A percentile compares a stretch with the other conserved stretches of the same genome.
Evolutionary conservation across 1,140 invertebrate species (phyloP).

Genomic region (Bombyx mandarina): DNA sequence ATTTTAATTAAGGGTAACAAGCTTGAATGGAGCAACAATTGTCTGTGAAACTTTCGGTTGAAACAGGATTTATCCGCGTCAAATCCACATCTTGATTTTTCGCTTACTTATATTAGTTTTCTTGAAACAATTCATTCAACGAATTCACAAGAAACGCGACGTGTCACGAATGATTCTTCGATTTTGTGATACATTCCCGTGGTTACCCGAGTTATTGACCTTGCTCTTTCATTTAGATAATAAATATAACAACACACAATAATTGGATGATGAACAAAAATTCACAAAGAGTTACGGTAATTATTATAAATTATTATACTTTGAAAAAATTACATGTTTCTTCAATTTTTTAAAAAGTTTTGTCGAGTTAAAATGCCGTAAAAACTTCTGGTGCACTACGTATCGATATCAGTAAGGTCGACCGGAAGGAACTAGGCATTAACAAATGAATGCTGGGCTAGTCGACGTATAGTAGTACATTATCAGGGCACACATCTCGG

Average conservation of each 20-base stretch:
- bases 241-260: too few relatives aligned
- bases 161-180: background rate
- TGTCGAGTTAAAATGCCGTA: too few relatives aligned
- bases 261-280: too few relatives aligned
- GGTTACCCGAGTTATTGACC: background rate
- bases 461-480: slow-evolving; percentile 15
- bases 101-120: background rate
- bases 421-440: slow-evolving; percentile 49
- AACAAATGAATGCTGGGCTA: slow-evolving; percentile 35
- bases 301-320: too few relatives aligned
- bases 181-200: slow-evolving; percentile 1
- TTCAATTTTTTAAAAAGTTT: too few relatives aligned
- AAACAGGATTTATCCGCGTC: slow-evolving; percentile 62
- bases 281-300: too few relatives aligned
- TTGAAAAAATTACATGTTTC: too few relatives aligned
- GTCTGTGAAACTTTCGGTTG: slow-evolving; percentile 55
- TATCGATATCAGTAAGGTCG: slow-evolving; percentile 38
- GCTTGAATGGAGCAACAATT: slow-evolving; percentile 34
- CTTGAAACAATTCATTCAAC: background rate
- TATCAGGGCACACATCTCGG: slow-evolving; percentile 35
- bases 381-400: background rate
- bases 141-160: background rate
- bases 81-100: slow-evolving; percentile 3
- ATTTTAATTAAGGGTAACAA: slow-evolving; percentile 52
- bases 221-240: slow-evolving; percentile 4